Percentiles rank a stretch among this genome's conserved stretches.
Evolutionary conservation across 2,113 vertebrate genomes (phyloP).

Genomic region (Cisticola juncidis): DNA sequence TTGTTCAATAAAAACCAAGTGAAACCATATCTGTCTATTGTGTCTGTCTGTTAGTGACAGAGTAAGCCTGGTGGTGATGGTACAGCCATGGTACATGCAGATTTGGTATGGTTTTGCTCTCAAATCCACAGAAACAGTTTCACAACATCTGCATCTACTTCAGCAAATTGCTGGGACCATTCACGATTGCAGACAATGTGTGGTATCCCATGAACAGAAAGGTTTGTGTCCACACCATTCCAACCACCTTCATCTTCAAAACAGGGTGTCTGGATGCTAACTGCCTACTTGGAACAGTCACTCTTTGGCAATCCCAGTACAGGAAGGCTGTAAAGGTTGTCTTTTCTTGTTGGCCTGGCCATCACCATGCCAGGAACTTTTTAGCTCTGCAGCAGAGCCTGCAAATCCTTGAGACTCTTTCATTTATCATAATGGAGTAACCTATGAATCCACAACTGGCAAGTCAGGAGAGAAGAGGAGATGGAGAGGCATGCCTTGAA

Average conservation of each 20-base stretch:
- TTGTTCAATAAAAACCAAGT: constrained; percentile 68
- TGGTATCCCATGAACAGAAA: not conserved
- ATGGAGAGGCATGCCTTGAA: not conserved
- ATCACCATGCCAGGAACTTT: not conserved
- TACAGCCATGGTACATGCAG: not conserved
- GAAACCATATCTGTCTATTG: not conserved
- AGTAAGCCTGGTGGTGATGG: not conserved
- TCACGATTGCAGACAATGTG: not conserved
- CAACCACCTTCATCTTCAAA: not conserved
- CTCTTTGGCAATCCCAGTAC: too few relatives aligned
- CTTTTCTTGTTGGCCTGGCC: not conserved
- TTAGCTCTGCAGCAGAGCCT: not conserved
- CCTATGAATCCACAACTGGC: not conserved
- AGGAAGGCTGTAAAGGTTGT: not conserved
- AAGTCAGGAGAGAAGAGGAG: not conserved
- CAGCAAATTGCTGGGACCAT: not conserved
- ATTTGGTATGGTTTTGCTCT: not conserved
- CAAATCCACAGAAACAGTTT: not conserved
- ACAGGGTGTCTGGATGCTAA: not conserved
- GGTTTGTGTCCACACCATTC: not conserved
- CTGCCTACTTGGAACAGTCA: not conserved
- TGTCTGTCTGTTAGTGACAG: not conserved
- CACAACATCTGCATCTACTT: not conserved
- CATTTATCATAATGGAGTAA: not conserved
- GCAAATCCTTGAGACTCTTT: not conserved